Evolutionary conservation across 2,888 invertebrate species (phyloP).

Genomic region (Limnephilus marmoratus): DNA sequence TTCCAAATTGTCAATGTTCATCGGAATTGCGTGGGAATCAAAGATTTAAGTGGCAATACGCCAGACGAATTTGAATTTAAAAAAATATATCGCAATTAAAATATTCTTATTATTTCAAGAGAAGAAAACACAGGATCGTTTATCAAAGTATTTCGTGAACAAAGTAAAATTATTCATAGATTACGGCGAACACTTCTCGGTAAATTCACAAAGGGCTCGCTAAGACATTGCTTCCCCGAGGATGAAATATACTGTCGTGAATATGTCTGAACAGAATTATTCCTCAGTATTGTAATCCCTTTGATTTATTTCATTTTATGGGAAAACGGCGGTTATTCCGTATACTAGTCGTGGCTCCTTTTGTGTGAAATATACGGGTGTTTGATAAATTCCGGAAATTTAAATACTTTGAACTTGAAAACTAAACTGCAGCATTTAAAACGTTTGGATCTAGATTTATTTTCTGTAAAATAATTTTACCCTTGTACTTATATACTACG

Average conservation of each 20-base stretch:
- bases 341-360: background rate
- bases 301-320: slow-evolving; percentile 46
- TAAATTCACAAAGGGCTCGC: slow-evolving; percentile 29
- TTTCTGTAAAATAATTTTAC: too few relatives aligned
- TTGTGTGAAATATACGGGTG: background rate
- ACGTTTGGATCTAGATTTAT: background rate
- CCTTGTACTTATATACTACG: too few relatives aligned
- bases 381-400: background rate
- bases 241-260: background rate
- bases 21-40: too few relatives aligned
- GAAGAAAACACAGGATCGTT: background rate
- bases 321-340: background rate
- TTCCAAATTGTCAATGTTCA: too few relatives aligned
- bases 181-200: slow-evolving; percentile 5
- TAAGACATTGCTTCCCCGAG: background rate
- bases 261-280: slow-evolving; percentile 27
- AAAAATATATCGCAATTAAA: background rate
- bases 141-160: background rate
- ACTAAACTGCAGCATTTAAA: background rate
- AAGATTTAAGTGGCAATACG: too few relatives aligned
- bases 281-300: slow-evolving; percentile 7
- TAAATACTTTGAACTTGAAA: background rate
- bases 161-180: slow-evolving; percentile 31
- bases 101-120: slow-evolving; percentile 11
- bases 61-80: background rate